A percentile compares a stretch with the other conserved stretches of the same genome.
phyloP scores from a whole-genome alignment of 2,888 invertebrate genomes.

The Scaeva pyrastri region DNA sequence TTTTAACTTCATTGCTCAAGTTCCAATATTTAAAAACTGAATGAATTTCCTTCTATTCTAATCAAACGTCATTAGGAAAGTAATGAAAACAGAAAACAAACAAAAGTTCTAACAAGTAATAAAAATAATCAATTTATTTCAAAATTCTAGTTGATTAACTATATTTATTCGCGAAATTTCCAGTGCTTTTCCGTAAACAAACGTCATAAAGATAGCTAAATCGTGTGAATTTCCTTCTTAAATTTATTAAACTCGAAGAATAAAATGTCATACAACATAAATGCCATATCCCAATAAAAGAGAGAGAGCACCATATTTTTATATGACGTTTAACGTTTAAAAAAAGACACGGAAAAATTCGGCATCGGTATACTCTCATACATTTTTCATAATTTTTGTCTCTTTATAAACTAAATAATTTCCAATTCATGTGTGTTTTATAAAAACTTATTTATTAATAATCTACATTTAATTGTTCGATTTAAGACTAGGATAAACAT shows the following conservation, averaged over 20 bases:
- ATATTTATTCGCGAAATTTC: neutral
- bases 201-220: neutral
- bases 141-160: conserved; percentile 10
- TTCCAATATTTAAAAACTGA: too few species aligned
- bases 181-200: neutral
- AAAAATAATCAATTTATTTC: conserved; percentile 11
- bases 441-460: conserved; percentile 64
- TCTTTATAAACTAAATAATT: conserved; percentile 10
- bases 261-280: neutral
- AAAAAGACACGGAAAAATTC: neutral
- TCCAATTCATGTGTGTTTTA: conserved; percentile 25
- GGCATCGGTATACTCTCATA: neutral
- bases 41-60: too few species aligned
- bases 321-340: too few species aligned
- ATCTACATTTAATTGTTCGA: conserved; percentile 41
- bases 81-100: neutral
- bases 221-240: neutral
- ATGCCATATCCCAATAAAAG: too few species aligned
- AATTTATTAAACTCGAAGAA: conserved; percentile 6
- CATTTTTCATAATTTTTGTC: neutral
- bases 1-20: too few species aligned
- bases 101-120: conserved; percentile 2
- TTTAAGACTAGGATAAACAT: conserved; percentile 71
- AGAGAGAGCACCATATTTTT: too few species aligned
- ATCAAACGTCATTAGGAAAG: too few species aligned